Base-by-base conservation (phyloP, 2,797 vertebrate species). In the Gymnodraco acuticeps region DNA sequence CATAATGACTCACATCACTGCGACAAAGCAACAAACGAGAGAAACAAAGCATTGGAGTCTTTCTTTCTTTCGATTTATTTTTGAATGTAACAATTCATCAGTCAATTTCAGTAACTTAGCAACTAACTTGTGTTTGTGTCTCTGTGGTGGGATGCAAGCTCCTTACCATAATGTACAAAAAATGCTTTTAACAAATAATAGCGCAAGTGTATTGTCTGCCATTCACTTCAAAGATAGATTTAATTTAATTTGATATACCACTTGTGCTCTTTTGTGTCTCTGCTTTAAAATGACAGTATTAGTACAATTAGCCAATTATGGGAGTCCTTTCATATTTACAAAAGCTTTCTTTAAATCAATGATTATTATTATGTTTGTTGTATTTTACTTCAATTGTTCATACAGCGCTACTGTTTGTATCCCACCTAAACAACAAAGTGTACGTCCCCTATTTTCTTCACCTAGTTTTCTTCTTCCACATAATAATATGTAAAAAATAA, bases 101-200 rank as follows among this genome's bases (percentile, higher is more conserved):
- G 72, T 74, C 53, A 12, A 72, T 78, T 81, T 74, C 64, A 62
- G 87, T 89, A 88, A 77, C 84, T 76, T 83, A 84, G 90, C 84
- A 90, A 89, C 85, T 74, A 81, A 81, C 56, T 68, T 62, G 84
- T 84, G 66, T 81, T 77, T 75, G 64, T 68, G 65, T 78, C 51
- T 53, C 53, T 47, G 64, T 41, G 47, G n/a, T 16, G 46, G 23
- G 70, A 73, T 27, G 48, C 15, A 53, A 63, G 31, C 50, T 41
- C 42, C 27, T 50, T 19, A 38, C 5, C 31, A 75, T n/a, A 43
- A 33, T 4, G 13, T 15, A n/a, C 17, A 41, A 33, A 41, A 33
- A 54, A 73, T 55, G 11, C 73, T 69, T 70, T 54, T 5, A 43
- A 61, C 31, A 50, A 50, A 55, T 31, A 58, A 65, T 51, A 20